phyloP scores from a whole-genome alignment of 2,888 invertebrate species.

The Lottia gigantea region DNA sequence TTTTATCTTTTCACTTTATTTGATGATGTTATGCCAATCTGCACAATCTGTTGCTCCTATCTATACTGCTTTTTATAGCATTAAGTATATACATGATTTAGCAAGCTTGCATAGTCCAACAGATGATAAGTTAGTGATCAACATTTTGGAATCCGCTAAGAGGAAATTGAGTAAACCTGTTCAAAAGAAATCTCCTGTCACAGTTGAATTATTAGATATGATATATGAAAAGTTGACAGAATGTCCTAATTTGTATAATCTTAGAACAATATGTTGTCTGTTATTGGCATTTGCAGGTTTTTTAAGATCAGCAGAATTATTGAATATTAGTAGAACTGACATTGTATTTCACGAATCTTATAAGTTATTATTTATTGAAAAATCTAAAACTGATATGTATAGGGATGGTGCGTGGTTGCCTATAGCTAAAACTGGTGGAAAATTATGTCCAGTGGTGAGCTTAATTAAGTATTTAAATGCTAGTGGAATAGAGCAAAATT shows the following conservation, averaged over 20 bases:
- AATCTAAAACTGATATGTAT: slow-evolving; percentile 5
- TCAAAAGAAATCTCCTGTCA: slow-evolving; percentile 18
- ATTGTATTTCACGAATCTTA: background rate
- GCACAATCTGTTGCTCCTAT: slow-evolving; percentile 17
- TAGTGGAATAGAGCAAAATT: background rate
- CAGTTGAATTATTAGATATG: background rate
- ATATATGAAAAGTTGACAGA: background rate
- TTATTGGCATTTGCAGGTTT: background rate
- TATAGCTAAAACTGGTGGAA: background rate
- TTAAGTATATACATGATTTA: slow-evolving; percentile 16
- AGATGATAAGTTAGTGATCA: slow-evolving; percentile 10
- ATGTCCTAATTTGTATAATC: background rate
- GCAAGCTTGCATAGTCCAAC: slow-evolving; percentile 14
- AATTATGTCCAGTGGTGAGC: background rate
- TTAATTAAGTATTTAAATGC: background rate
- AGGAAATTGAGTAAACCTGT: slow-evolving; percentile 10
- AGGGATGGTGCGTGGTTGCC: slow-evolving; percentile 5
- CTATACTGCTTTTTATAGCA: slow-evolving; percentile 19
- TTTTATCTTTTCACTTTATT: slow-evolving; percentile 15
- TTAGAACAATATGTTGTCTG: background rate
- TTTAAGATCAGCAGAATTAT: background rate
- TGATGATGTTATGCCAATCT: slow-evolving; percentile 15
- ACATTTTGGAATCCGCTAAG: slow-evolving; percentile 18
- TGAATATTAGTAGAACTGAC: background rate
- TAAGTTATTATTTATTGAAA: slow-evolving; percentile 8